These are phyloP conservation scores for Synergus laeviventris DNA, from an alignment of 2,888 invertebrate genomes.

Conservation along the genomic window DNA sequence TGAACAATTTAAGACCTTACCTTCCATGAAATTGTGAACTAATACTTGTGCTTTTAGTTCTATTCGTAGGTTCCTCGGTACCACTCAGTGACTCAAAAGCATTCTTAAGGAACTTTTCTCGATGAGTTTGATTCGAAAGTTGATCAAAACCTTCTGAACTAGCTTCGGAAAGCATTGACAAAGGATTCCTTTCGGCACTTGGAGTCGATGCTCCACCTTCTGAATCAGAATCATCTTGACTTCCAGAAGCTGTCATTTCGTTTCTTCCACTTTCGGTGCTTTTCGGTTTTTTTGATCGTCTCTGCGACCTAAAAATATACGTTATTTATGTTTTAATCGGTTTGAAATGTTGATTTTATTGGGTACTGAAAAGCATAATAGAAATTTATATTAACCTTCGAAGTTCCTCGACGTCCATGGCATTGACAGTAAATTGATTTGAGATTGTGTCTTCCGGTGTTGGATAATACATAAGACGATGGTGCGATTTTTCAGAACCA, in stretches of 20 bases:
- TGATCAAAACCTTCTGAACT: constrained; percentile 84
- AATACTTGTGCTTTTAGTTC: constrained; percentile 71
- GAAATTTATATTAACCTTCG: constrained; percentile 78
- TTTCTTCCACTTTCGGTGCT: constrained; percentile 67
- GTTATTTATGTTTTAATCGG: neutral
- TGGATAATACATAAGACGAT: constrained; percentile 85
- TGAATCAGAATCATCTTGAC: constrained; percentile 83
- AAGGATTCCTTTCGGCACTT: constrained; percentile 86
- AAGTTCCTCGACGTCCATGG: constrained; percentile 91
- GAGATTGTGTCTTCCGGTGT: constrained; percentile 80
- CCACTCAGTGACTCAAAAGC: constrained; percentile 86
- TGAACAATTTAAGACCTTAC: constrained; percentile 51
- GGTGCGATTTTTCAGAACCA: constrained; percentile 82
- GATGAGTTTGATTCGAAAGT: constrained; percentile 76
- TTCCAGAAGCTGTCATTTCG: constrained; percentile 76
- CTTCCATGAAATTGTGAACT: constrained; percentile 76
- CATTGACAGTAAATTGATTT: constrained; percentile 91
- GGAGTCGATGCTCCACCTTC: constrained; percentile 85
- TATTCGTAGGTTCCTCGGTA: constrained; percentile 77
- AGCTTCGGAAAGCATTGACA: constrained; percentile 82
- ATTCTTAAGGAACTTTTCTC: constrained; percentile 82
- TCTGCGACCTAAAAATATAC: constrained; percentile 64
- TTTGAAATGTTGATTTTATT: neutral
- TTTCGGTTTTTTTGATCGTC: constrained; percentile 68
- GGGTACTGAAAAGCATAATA: neutral